A percentile compares a stretch with the other conserved stretches of the same genome.
phyloP scores from a whole-genome alignment of 2,113 vertebrate genomes.

The Monarcha castaneiventris region DNA sequence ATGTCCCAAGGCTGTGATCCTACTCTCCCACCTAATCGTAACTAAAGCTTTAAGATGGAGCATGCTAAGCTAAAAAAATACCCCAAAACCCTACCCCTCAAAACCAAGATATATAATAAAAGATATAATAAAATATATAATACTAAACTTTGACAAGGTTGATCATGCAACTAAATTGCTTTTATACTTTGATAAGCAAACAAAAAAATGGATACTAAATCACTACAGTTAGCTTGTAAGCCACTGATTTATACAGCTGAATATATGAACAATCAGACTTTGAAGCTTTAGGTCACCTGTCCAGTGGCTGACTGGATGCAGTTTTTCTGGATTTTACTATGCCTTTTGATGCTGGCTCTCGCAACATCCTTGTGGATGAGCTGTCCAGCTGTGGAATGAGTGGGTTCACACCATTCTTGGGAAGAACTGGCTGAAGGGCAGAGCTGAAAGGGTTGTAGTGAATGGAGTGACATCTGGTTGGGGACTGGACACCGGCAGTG shows the following conservation, averaged over 20 bases:
- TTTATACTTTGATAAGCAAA: not conserved
- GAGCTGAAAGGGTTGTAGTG: not conserved
- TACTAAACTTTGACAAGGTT: not conserved
- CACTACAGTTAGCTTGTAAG: not conserved
- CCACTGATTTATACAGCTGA: not conserved
- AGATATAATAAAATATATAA: not conserved
- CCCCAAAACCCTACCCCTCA: accelerated
- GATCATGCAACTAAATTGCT: not conserved
- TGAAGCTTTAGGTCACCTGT: not conserved
- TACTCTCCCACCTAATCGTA: not conserved
- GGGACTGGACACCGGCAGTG: not conserved
- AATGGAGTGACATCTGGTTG: not conserved
- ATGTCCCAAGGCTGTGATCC: not conserved
- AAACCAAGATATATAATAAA: not conserved
- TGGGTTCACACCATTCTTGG: not conserved
- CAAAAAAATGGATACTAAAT: not conserved
- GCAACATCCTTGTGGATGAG: not conserved
- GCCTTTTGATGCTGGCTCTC: not conserved
- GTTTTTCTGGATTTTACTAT: not conserved
- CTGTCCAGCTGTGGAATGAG: not conserved
- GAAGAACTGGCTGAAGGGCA: not conserved
- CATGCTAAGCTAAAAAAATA: not conserved
- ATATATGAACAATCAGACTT: not conserved
- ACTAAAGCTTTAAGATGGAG: not conserved
- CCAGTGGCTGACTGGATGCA: not conserved